Conservation (phyloP, 2,888 invertebrate genomes). For the Meghimatium bilineatum region DNA sequence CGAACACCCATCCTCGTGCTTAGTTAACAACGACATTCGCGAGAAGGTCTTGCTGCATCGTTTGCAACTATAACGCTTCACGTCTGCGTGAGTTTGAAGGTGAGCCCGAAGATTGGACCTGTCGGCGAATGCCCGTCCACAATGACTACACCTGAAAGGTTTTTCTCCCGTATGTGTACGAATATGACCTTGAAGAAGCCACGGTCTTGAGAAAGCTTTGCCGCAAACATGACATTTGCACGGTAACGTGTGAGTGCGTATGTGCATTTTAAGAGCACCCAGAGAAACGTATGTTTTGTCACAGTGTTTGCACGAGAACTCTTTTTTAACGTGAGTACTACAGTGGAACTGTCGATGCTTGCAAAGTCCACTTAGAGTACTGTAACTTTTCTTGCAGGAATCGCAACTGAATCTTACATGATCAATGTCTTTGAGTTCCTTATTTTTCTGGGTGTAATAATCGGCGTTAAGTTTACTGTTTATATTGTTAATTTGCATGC, state of each 20-base stretch:
- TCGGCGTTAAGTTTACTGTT: neutral
- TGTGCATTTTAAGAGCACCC: slow-evolving; percentile 99
- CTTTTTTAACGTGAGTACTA: slow-evolving; percentile 86
- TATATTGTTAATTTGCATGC: neutral
- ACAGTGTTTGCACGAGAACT: slow-evolving; percentile 96
- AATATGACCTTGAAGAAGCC: slow-evolving; percentile 97
- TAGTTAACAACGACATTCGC: slow-evolving; percentile 94
- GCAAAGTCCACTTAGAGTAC: slow-evolving; percentile 93
- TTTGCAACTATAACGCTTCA: slow-evolving; percentile 97
- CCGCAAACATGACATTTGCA: slow-evolving; percentile 98
- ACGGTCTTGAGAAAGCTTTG: slow-evolving; percentile 97
- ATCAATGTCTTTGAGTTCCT: neutral
- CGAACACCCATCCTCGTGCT: slow-evolving; percentile 81
- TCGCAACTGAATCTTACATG: slow-evolving; percentile 81
- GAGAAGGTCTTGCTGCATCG: slow-evolving; percentile 98
- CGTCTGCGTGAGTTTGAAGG: slow-evolving; percentile 96
- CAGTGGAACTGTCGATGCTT: slow-evolving; percentile 98
- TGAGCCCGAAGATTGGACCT: slow-evolving; percentile 96
- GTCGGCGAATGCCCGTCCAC: slow-evolving; percentile 96
- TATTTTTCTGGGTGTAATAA: neutral
- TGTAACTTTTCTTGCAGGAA: slow-evolving; percentile 94
- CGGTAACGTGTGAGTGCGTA: slow-evolving; percentile 96
- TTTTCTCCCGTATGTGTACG: slow-evolving; percentile 98
- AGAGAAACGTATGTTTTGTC: slow-evolving; percentile 95
- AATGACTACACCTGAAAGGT: slow-evolving; percentile 96